phyloP scores from a whole-genome alignment of 2,113 vertebrate genomes.

The Hystrix cristata region DNA sequence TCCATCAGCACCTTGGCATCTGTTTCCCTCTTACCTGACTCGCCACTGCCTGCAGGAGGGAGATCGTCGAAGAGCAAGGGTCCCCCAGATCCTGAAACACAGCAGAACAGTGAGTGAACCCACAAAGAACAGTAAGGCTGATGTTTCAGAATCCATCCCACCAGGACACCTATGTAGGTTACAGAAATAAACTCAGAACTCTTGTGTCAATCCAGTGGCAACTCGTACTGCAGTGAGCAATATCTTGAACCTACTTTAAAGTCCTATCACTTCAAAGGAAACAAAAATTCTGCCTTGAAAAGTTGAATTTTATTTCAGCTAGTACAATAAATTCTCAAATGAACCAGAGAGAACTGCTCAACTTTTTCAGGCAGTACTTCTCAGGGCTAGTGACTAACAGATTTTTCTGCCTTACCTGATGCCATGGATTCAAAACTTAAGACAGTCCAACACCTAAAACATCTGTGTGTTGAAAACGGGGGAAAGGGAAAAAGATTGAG shows the following conservation, averaged over 20 bases:
- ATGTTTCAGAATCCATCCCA: slow-evolving; percentile 70
- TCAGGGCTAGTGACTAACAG: slow-evolving; percentile 56
- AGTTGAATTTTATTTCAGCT: slow-evolving; percentile 34
- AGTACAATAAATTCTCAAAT: neutral
- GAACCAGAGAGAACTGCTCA: slow-evolving; percentile 65
- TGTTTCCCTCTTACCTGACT: slow-evolving; percentile 82
- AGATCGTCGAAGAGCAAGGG: slow-evolving; percentile 88
- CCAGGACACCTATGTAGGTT: slow-evolving; percentile 58
- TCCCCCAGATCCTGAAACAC: slow-evolving; percentile 85
- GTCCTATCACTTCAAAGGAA: slow-evolving; percentile 43
- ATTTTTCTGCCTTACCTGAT: slow-evolving; percentile 82
- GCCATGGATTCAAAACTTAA: slow-evolving; percentile 81
- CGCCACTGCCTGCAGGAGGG: slow-evolving; percentile 86
- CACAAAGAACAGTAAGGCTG: neutral
- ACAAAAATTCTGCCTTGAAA: slow-evolving; percentile 30
- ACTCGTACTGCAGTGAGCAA: neutral
- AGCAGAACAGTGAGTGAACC: slow-evolving; percentile 62
- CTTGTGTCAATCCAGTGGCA: slow-evolving; percentile 61
- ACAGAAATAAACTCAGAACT: slow-evolving; percentile 13
- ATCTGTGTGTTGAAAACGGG: slow-evolving; percentile 81
- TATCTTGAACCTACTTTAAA: slow-evolving; percentile 48
- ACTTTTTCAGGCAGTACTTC: slow-evolving; percentile 13
- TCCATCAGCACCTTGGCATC: neutral
- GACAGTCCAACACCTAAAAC: slow-evolving; percentile 82
- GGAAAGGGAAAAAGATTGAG: slow-evolving; percentile 80